phyloP scores from a whole-genome alignment of 2,113 vertebrate genomes.

The Tylochromis polylepis region DNA sequence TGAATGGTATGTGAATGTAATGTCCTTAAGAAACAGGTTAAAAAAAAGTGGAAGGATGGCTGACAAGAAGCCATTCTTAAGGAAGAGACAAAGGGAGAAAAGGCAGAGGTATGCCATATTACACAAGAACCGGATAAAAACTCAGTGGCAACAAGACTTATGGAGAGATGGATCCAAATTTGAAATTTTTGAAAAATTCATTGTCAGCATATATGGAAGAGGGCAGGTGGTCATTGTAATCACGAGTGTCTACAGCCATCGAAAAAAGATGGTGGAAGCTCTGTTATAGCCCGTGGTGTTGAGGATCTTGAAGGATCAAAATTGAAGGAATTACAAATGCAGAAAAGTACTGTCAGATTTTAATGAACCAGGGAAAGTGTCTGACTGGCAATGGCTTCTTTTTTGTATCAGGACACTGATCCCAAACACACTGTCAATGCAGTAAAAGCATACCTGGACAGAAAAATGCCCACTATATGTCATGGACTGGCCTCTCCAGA shows the following conservation, averaged over 20 bases:
- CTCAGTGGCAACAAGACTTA: neutral
- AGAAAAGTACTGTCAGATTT: neutral
- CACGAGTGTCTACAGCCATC: neutral
- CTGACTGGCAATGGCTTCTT: neutral
- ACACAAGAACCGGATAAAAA: neutral
- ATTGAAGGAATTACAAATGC: neutral
- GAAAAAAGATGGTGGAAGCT: neutral
- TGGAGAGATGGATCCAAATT: neutral
- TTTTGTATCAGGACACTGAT: neutral
- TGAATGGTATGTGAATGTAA: neutral
- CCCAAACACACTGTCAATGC: neutral
- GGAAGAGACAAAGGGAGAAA: neutral
- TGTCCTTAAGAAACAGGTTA: neutral
- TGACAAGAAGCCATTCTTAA: neutral
- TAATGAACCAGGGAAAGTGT: neutral
- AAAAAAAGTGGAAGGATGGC: neutral
- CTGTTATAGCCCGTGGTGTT: neutral
- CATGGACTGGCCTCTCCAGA: too few relatives aligned
- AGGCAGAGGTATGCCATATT: neutral
- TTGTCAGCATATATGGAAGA: neutral
- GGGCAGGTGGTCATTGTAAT: neutral
- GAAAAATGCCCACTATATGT: neutral
- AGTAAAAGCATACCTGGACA: neutral
- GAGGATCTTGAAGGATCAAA: neutral
- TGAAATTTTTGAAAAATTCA: neutral